A percentile compares a stretch with the other conserved stretches of the same genome.
Conservation (phyloP, 1,140 invertebrate genomes). For the Lucilia cuprina region DNA sequence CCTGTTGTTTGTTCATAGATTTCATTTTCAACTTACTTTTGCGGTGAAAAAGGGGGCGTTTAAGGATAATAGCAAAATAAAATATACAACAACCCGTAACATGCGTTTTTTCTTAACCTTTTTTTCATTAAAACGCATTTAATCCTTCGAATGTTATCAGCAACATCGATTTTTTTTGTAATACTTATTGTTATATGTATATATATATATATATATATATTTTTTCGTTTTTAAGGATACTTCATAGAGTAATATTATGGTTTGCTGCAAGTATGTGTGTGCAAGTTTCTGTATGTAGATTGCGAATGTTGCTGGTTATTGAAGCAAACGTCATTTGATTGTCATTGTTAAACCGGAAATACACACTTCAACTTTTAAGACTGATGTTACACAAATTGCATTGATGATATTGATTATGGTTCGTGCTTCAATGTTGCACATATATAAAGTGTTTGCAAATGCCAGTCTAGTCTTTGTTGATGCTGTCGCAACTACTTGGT, state of each 20-base stretch:
- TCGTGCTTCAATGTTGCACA: neutral
- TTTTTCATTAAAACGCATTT: conserved; percentile 62
- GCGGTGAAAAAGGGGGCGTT: neutral
- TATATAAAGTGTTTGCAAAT: too few species aligned
- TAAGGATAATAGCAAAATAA: neutral
- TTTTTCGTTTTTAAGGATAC: neutral
- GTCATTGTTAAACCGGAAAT: conserved; percentile 50
- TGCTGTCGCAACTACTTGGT: neutral
- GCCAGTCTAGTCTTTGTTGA: neutral
- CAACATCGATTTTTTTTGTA: conserved; percentile 14
- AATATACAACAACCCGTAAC: neutral
- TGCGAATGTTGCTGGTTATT: neutral
- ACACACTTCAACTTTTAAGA: neutral
- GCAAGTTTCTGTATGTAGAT: neutral
- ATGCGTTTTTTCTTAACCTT: neutral
- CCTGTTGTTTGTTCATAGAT: neutral
- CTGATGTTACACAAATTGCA: conserved; percentile 4
- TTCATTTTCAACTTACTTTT: neutral
- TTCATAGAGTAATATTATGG: neutral
- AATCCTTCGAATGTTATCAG: conserved; percentile 58
- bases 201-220: too few species aligned
- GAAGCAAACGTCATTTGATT: conserved; percentile 56
- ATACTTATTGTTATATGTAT: neutral
- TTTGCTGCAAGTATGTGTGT: neutral
- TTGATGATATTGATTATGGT: neutral